A percentile compares a stretch with the other conserved stretches of the same genome.
Evolutionary conservation across 1,140 invertebrate species (phyloP).

Genomic region (Mylabris phalerata): DNA sequence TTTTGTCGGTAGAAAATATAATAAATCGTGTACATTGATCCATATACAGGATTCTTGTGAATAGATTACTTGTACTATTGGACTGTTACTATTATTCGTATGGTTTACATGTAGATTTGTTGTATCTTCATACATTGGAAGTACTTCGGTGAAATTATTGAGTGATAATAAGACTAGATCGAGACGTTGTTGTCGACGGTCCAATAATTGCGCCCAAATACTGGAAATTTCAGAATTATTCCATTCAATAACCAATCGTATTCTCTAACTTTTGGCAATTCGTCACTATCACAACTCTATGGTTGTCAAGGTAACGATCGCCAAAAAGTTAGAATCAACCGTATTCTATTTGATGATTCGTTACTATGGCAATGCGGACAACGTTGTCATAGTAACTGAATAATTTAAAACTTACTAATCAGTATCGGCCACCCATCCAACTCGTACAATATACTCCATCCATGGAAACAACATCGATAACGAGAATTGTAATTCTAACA

Average conservation of each 20-base stretch:
- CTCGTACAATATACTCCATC: conserved; percentile 89
- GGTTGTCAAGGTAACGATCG: no score
- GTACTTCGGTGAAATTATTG: conserved; percentile 64
- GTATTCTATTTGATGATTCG: no score
- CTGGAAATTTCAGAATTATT: conserved; percentile 44
- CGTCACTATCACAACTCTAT: no score
- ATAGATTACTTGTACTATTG: conserved; percentile 56
- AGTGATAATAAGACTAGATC: conserved; percentile 68
- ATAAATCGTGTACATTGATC: conserved; percentile 88
- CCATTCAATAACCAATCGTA: no score
- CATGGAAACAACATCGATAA: conserved; percentile 76
- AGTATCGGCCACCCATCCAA: conserved; percentile 87
- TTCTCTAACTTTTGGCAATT: no score
- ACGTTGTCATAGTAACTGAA: no score
- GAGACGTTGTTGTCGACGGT: conserved; percentile 76
- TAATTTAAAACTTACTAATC: conserved; percentile 58
- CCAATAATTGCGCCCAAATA: conserved; percentile 83
- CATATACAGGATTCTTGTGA: conserved; percentile 70
- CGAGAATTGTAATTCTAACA: conserved; percentile 64
- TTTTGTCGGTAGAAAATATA: conserved; percentile 71
- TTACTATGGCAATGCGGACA: no score
- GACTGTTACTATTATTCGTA: conserved; percentile 20
- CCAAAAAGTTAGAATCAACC: no score
- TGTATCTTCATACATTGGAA: conserved; percentile 45
- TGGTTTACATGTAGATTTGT: conserved; percentile 19